Evolutionary conservation across 1,140 invertebrate genomes (phyloP).

Genomic region (Palaemon carinicauda): DNA sequence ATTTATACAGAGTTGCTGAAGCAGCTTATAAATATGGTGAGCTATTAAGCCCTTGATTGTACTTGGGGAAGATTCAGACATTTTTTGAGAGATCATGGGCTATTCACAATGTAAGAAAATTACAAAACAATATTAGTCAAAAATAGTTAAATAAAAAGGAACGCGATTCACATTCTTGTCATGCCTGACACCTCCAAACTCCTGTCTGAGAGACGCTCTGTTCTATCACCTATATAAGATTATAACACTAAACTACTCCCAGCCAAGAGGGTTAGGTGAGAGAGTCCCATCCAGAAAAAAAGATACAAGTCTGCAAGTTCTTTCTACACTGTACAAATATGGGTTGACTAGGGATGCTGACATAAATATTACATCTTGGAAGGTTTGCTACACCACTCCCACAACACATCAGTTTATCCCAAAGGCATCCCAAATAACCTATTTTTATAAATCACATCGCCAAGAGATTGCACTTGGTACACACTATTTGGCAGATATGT

Average conservation of each 20-base stretch:
- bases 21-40: conserved; percentile 49
- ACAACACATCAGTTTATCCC: conserved; percentile 11
- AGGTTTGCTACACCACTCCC: background rate
- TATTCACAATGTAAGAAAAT: background rate
- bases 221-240: conserved; percentile 51
- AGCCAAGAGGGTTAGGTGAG: conserved; percentile 55
- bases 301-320: conserved; percentile 52
- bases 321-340: conserved; percentile 53
- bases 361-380: conserved; percentile 37
- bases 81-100: conserved; percentile 37
- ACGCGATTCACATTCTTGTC: conserved; percentile 15
- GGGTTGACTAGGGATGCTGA: conserved; percentile 26
- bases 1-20: conserved; percentile 9
- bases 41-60: conserved; percentile 44
- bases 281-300: conserved; percentile 54
- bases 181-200: conserved; percentile 40
- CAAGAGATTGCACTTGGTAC: conserved; percentile 56
- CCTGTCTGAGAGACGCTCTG: conserved; percentile 31
- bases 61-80: conserved; percentile 44
- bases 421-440: conserved; percentile 18
- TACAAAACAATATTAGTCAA: background rate
- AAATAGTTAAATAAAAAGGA: background rate
- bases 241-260: conserved; percentile 52
- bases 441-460: conserved; percentile 52
- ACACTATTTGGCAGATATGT: conserved; percentile 56